phyloP scores from a whole-genome alignment of 2,113 vertebrate genomes.

The Arenaria interpres region DNA sequence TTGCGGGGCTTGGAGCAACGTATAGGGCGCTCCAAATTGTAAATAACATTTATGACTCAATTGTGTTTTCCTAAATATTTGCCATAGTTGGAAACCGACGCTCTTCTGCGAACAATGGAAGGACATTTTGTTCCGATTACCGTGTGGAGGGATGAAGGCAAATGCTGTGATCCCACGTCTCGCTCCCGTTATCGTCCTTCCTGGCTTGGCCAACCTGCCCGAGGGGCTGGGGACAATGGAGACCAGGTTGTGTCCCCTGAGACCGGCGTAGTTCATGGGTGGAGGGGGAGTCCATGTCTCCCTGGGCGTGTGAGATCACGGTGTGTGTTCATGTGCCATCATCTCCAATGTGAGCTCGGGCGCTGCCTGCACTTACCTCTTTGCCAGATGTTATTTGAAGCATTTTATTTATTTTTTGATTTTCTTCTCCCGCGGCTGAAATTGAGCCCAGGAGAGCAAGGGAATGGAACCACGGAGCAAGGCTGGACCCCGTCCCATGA shows the following conservation, averaged over 20 bases:
- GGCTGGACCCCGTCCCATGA: background rate
- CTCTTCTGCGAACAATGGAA: background rate
- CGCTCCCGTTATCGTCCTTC: background rate
- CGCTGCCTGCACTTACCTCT: background rate
- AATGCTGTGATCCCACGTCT: background rate
- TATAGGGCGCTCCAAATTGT: background rate
- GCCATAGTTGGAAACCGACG: background rate
- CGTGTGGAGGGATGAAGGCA: background rate
- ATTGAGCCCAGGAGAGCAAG: background rate
- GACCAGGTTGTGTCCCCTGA: background rate
- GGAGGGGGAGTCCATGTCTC: background rate
- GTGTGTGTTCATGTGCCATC: fast-evolving
- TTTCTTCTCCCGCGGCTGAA: background rate
- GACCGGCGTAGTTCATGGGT: fast-evolving
- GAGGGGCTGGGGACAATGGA: background rate
- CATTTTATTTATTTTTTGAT: background rate
- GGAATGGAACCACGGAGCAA: background rate
- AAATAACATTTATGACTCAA: background rate
- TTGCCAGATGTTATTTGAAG: background rate
- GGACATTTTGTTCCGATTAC: background rate
- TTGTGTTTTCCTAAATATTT: background rate
- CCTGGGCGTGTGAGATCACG: fast-evolving
- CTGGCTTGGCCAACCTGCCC: background rate
- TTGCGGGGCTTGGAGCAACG: background rate
- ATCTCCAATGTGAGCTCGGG: background rate